Percentiles rank a stretch among this genome's conserved stretches.
Conservation (phyloP, 2,113 vertebrate species). For the Rhagologus leucostigma region DNA sequence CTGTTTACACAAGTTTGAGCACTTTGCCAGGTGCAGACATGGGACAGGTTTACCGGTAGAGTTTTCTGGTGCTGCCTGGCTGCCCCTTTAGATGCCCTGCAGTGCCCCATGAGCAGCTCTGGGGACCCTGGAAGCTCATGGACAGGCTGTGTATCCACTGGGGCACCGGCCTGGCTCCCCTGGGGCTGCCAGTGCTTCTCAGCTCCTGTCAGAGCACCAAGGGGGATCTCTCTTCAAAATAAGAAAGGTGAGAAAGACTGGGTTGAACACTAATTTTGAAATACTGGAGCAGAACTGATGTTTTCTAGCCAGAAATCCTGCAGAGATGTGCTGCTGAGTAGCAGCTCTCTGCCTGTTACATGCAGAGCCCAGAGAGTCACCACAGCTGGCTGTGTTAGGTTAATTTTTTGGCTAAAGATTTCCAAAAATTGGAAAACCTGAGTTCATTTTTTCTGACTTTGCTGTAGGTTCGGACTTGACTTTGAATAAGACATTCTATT, state of each 20-base stretch:
- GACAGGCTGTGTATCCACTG: accelerated
- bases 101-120: background rate
- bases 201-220: background rate
- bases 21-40: background rate
- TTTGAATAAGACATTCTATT: background rate
- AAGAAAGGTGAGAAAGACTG: background rate
- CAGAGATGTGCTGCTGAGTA: background rate
- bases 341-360: background rate
- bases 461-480: background rate
- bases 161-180: background rate
- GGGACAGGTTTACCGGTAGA: background rate
- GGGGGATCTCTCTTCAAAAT: background rate
- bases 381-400: background rate
- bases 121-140: background rate
- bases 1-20: background rate
- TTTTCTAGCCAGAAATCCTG: background rate
- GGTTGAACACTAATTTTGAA: background rate
- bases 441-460: background rate
- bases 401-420: background rate
- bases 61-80: background rate
- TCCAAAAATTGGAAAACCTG: background rate
- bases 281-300: background rate
- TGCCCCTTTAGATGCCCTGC: background rate
- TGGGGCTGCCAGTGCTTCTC: background rate
- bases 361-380: background rate